Conservation (phyloP, 1,140 invertebrate genomes). For the Melanaphis sacchari region DNA sequence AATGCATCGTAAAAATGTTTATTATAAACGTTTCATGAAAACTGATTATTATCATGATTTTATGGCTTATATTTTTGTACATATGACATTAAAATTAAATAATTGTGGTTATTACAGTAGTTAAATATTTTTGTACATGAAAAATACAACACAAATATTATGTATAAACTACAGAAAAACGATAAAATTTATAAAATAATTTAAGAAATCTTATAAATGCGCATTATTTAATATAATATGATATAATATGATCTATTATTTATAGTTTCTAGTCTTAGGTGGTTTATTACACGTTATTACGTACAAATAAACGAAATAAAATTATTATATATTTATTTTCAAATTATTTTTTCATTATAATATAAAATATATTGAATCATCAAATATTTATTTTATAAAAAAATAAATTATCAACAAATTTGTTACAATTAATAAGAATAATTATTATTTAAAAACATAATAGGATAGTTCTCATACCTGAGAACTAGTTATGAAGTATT, state of each 20-base stretch:
- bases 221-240: no score
- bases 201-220: neutral
- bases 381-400: neutral
- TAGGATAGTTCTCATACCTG: neutral
- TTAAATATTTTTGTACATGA: neutral
- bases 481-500: neutral
- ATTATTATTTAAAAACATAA: neutral
- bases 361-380: neutral
- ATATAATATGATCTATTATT: neutral
- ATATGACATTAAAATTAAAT: neutral
- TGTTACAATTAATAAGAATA: neutral
- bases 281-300: neutral
- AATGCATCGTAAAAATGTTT: slow-evolving; percentile 17
- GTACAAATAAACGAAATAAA: neutral
- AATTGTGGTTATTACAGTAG: neutral
- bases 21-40: neutral
- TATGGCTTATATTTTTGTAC: neutral
- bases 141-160: neutral
- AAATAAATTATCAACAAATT: neutral
- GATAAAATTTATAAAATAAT: neutral
- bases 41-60: neutral
- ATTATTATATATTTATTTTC: neutral
- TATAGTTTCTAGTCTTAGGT: neutral
- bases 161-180: neutral
- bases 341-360: neutral